Evolutionary conservation across 2,888 invertebrate species (phyloP), one percentile per base, ranked within the genome.

Genomic region (Strigamia transsilvanica): DNA sequence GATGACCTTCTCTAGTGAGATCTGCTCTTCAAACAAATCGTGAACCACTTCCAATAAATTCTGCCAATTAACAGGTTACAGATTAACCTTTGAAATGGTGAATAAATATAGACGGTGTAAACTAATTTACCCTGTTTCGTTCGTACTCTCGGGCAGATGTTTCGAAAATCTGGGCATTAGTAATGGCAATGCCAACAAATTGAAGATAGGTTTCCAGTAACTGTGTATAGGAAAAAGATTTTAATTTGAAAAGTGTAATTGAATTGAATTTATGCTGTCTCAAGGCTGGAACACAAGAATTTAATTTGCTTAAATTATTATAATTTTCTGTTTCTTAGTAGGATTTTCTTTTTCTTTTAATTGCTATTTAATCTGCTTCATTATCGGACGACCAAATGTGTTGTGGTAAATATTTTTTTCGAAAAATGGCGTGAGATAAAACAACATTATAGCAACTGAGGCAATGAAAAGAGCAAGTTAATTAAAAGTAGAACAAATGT

Each of bases 21-120:
- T 90, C 86, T 90, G 90, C 84, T 90, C 90, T 85, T 90, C 90
- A 84, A 90, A 90, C 80, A 90, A 85, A 84, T 90, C 90, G 84
- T 90, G 90, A 0, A 90, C 90, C 56, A 90, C 90, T 85, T 90
- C 90, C 84, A 90, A 85, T 32, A 90, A 86, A 73, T 89, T 89
- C 90, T 90, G 85, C 15, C 23, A 80, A 27, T 42, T n/a, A 32
- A 80, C 46, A 51, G 38, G 15, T 15, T 77, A 32, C 0, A 5
- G 15, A 77, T 27, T 77, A 27, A 15, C 18, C n/a, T 46, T 46
- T 46, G 12, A 15, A 46, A 12, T 46, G 10, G 12, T 46, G 2
- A 46, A 27, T 27, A 27, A 27, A 27, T 27, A 27, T 27, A 27
- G 27, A 27, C 1, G 2, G 27, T 38, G 6, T 38, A 38, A 38